Base-by-base conservation (phyloP, 1,140 invertebrate species). In the Bombus superbus region DNA sequence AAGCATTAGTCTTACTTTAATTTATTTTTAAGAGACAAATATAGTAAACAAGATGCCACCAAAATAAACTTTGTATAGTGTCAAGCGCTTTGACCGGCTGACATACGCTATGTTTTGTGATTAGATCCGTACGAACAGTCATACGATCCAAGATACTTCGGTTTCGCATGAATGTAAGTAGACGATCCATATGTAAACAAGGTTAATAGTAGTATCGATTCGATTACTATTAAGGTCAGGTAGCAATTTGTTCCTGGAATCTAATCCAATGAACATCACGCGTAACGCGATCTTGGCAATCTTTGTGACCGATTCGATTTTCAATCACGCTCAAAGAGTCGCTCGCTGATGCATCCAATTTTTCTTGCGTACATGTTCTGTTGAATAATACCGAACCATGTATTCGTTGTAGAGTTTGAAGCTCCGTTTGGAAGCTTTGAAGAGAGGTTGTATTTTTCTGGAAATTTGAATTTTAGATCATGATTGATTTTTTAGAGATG, bases 171-270 rank as follows among this genome's bases (percentile, higher is more conserved):
- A 57, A 38, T 59, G 74, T 89, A 53, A 22, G 47, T 6, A 66
- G 40, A 88, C 76, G 71, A 44, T 38, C 59, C 75, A 69, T 62
- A 64, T 40, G 76, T 89, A 89, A 89, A 83, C 87, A 89, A 89
- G 88, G 72, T 83, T 89, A 86, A 89, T 86, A 66, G 81, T 53
- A 38, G 57, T 62, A 73, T 18, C 59, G 80, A 86, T 85, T 53
- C 76, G 66, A 84, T 83, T 84, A 84, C 75, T 71, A 71, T 53
- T 59, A 57, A 4, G 42, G 15, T 75, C 32, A 84, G 64, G 66
- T 84, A 69, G 75, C 75, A 78, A 69, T 73, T 85, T 73, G 77
- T 80, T 73, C 68, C 57, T 85, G 76, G 42, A 85, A 85, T 80
- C 57, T 64, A 73, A 85, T 80, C 83, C 42, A 64, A 85, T 73